Evolutionary conservation across 2,888 invertebrate species (phyloP).

Genomic region (Mylabris sibirica): DNA sequence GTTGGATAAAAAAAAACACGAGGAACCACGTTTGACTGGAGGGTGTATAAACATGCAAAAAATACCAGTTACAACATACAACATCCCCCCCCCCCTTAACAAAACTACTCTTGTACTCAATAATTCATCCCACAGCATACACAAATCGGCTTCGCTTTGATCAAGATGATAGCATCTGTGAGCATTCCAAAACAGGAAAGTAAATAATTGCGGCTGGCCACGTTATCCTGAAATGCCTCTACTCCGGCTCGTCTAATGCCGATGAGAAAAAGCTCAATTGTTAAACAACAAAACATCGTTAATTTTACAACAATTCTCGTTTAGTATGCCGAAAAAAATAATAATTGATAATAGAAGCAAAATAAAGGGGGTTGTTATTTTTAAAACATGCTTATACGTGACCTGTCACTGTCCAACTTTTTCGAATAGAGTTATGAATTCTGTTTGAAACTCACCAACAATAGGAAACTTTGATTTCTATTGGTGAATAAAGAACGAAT

Average conservation of each 20-base stretch:
- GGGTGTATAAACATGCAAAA: background rate
- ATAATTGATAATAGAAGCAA: too few species aligned
- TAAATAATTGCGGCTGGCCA: conserved; percentile 40
- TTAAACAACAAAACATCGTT: background rate
- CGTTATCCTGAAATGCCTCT: conserved; percentile 25
- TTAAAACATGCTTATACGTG: background rate
- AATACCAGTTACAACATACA: background rate
- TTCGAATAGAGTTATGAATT: conserved; percentile 6
- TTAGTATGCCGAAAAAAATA: too few species aligned
- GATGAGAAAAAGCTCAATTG: background rate
- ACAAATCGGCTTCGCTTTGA: conserved; percentile 40
- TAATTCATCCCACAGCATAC: conserved; percentile 38
- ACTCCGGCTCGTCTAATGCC: background rate
- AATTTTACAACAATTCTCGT: too few species aligned
- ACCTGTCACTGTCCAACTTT: background rate
- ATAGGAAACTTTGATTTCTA: conserved; percentile 33
- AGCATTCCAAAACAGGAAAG: conserved; percentile 42
- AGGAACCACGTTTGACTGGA: background rate
- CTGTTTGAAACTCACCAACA: conserved; percentile 16
- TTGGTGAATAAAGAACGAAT: conserved; percentile 26
- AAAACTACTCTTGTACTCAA: conserved; percentile 20
- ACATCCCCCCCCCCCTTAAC: background rate
- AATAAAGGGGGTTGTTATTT: background rate
- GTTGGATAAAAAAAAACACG: background rate
- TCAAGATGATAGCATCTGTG: conserved; percentile 38